Base-by-base conservation (phyloP, 2,888 invertebrate species). In the Nymphalis urticae region DNA sequence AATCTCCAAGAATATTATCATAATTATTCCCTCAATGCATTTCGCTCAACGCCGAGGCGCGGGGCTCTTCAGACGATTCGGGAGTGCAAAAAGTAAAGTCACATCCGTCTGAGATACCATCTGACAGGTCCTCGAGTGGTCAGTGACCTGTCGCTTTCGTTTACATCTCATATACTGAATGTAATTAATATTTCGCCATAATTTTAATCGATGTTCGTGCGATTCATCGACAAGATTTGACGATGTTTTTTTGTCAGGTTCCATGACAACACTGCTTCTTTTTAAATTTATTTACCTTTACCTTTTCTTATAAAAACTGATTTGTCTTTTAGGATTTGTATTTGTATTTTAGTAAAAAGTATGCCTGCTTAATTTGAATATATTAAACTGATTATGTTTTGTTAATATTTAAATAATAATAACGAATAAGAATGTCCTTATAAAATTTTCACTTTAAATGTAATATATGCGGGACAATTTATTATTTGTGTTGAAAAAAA, bases 61-160 rank as follows among this genome's bases (percentile, higher is more conserved):
- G 36, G 58, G 58, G 79, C 85, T 82, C 88, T 89, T 87, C 86
- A 89, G 88, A 88, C 87, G 81, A 85, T 85, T 88, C 62, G 65
- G 73, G 64, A 69, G 65, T 64, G 81, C 81, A 88, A 89, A 89
- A 89, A 84, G 82, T 83, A 84, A 84, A 87, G 78, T 87, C 86
- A 85, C 85, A 87, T 85, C 84, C 83, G 81, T 80, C 80, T 78
- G 79, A 83, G 88, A 86, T 85, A 84, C 80, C 82, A 88, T 86
- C 88, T 82, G 84, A 78, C 82, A 77, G 76, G 76, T 75, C 85
- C 87, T 89, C 84, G 75, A 86, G 84, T 83, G 85, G 82, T 76
- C 85, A 82, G 78, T 83, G 85, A 85, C 84, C 85, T 80, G 83
- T 79, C 84, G 79, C 77, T 71, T 71, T 65, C 60, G 51, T 63